Evolutionary conservation across 2,888 invertebrate genomes (phyloP), one percentile per base, ranked within the genome.

Genomic region (Cetonia aurata): DNA sequence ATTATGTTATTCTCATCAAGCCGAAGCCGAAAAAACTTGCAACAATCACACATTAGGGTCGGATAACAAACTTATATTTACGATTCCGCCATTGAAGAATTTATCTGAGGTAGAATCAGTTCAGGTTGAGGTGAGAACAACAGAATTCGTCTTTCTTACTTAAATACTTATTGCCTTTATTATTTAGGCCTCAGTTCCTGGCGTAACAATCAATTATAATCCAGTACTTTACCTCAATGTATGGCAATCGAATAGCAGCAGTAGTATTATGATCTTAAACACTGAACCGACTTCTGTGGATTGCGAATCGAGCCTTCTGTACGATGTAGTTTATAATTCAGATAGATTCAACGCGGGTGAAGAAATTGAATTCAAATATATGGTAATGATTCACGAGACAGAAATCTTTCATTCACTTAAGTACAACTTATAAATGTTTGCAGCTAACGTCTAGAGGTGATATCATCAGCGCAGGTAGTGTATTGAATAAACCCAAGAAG

Each of bases 1-100:
- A 74, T 80, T 85, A 52, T 85, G 85, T 73, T 84, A 83, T 71
- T 82, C 79, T 70, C 80, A 80, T 66, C 80, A 80, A 53, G 83
- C 82, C 81, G 83, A 84, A 72, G 80, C 81, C 70, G 77, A 80
- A 52, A 76, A 79, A 69, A 78, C 80, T 65, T 84, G 84, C 72
- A 75, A 76, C 17, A 80, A 82, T 75, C 81, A 82, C 62, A 78
- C 78, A 3, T 73, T 77, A 67, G 72, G 75, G 66, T 60, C 75
- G 33, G 77, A 79, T 37, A 79, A 78, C 37, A 75, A 71, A 1
- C 77, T 83, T 17, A 68, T 78, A 59, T 84, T 85, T 75, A 75
- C 75, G 67, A 74, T 84, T 33, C 75, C 81, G 56, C 84, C 85
- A 3, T 74, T 84, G 59, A 80, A 79, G 3, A 50, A 52, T 48